These are phyloP conservation scores for Carassius carassius DNA, from an alignment of 2,113 vertebrate species.

Conservation along the genomic window DNA sequence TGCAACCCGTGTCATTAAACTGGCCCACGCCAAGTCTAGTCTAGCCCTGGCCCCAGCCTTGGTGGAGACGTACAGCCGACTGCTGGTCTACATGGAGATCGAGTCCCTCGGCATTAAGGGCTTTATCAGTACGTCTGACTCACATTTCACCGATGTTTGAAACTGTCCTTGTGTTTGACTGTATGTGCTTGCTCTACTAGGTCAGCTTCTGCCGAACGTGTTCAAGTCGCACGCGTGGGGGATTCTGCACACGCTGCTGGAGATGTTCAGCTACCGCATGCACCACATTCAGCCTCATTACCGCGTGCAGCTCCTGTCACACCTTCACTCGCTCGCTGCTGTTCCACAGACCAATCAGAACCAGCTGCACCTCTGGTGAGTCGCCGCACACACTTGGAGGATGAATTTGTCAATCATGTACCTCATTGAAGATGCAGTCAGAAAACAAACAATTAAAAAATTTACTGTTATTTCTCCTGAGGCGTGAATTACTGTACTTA, in stretches of 20 bases:
- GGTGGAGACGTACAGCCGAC: constrained; percentile 96
- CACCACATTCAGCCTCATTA: constrained; percentile 99
- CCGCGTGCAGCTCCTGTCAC: constrained; percentile 93
- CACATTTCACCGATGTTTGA: neutral
- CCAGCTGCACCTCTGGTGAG: constrained; percentile 96
- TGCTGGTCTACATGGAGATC: constrained; percentile 99
- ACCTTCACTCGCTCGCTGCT: constrained; percentile 94
- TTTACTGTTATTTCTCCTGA: too few species aligned
- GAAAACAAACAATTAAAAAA: too few species aligned
- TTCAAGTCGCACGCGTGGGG: constrained; percentile 98
- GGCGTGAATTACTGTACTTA: too few species aligned
- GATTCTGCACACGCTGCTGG: constrained; percentile 93
- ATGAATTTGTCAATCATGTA: too few species aligned
- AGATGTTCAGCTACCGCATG: constrained; percentile 99
- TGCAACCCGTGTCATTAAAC: constrained; percentile 95
- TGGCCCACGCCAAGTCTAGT: constrained; percentile 95
- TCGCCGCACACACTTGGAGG: constrained; percentile 6
- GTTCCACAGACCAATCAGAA: constrained; percentile 98
- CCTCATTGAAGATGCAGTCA: too few species aligned
- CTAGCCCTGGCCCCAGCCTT: constrained; percentile 92
- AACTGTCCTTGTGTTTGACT: neutral
- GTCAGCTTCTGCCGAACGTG: constrained; percentile 94
- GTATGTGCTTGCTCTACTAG: constrained; percentile 66
- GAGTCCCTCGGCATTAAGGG: constrained; percentile 99
- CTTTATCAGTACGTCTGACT: constrained; percentile 90